phyloP scores from a whole-genome alignment of 2,113 vertebrate species.

The Myrmophylax atrothorax region DNA sequence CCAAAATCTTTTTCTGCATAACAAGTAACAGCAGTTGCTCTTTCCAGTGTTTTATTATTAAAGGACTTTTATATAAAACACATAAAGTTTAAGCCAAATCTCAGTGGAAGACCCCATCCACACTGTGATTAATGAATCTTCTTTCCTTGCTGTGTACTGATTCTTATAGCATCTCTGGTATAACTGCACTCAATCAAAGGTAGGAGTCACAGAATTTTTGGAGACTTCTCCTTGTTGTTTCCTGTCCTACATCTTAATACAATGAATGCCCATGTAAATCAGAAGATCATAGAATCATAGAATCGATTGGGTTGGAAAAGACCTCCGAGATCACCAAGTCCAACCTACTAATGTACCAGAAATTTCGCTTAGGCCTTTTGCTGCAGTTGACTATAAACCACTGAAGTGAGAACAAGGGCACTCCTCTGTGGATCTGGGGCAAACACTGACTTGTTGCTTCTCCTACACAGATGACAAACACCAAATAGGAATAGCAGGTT shows the following conservation, averaged over 20 bases:
- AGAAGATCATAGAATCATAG: not conserved
- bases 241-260: not conserved
- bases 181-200: not conserved
- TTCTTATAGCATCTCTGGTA: not conserved
- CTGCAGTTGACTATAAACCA: not conserved
- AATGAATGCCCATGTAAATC: not conserved
- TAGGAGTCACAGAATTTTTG: not conserved
- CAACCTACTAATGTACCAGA: not conserved
- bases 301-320: too few relatives aligned
- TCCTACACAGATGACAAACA: not conserved
- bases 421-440: not conserved
- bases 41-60: not conserved
- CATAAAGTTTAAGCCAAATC: not conserved
- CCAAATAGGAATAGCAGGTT: not conserved
- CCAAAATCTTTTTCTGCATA: not conserved
- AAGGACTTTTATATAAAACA: not conserved
- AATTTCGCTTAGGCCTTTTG: not conserved
- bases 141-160: not conserved
- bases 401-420: not conserved
- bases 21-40: not conserved
- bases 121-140: not conserved
- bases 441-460: not conserved
- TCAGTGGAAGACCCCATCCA: fast-evolving
- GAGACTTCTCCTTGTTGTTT: not conserved
- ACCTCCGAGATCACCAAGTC: too few relatives aligned